Evolutionary conservation across 2,113 vertebrate genomes (phyloP), one percentile per base, ranked within the genome.

Genomic region (Okapia johnstoni): DNA sequence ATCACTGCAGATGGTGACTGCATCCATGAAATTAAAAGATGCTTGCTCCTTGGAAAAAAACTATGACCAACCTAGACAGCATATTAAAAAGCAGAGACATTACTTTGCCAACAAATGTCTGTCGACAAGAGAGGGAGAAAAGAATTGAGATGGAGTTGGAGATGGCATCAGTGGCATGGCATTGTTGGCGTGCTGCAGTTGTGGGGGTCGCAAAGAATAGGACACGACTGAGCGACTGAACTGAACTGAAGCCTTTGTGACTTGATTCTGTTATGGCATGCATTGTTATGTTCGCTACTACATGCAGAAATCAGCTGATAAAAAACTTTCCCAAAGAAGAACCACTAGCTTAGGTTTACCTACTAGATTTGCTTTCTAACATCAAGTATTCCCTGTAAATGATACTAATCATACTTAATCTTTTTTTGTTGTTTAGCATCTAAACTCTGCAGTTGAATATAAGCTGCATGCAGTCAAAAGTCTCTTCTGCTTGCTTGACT

Each of bases 201-300:
- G n/a, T 66, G 63, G 63, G 63, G 17, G n/a, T 66, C 2, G 0
- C 63, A 70, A 21, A 70, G 9, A 36, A 21, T 70, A 17, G 0
- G 2, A 70, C n/a, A 70, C 0, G 2, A 6, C 63, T 70, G 19
- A 70, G n/a, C 0, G 1, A 21, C n/a, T 36, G n/a, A 66, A n/a
- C 16, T n/a, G 5, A 26, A 58, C 57, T 57, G 23, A 77, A 85
- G 50, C 8, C 36, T 85, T 58, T 58, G 66, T 52, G 40, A 70
- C 55, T 89, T 70, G 57, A 25, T 17, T 83, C 25, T 52, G 4
- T 54, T 88, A n/a, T 21, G 6, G 2, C 9, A 70, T 52, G n/a
- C 61, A 33, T 12, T 48, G 17, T 33, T 63, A 63, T 36, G 6
- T 30, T 25, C 33, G 55, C 16, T 76, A 76, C 36, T 28, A 61